Evolutionary conservation across 2,888 invertebrate species (phyloP).

Genomic region (Panopea generosa): DNA sequence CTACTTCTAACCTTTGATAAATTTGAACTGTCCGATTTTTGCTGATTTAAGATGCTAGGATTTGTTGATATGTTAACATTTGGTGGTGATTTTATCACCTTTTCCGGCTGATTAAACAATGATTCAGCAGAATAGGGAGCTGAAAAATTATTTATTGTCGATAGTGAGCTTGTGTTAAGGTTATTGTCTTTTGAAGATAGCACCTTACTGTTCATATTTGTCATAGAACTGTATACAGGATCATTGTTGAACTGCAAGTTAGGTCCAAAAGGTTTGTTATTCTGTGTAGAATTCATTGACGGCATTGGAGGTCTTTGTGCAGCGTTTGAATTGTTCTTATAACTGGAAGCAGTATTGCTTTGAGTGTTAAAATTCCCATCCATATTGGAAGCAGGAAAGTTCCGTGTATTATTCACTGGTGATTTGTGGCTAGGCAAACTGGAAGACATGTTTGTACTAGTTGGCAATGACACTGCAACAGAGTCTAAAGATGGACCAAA

Average conservation of each 20-base stretch:
- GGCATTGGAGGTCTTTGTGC: conserved; percentile 21
- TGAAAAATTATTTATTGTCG: conserved; percentile 49
- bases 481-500: no score
- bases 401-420: not conserved
- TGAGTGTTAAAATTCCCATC: not conserved
- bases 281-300: conserved; percentile 37
- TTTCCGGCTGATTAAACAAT: conserved; percentile 58
- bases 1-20: conserved; percentile 42
- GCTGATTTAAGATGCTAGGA: conserved; percentile 43
- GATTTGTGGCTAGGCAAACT: not conserved
- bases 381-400: conserved; percentile 4
- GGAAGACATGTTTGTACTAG: no score
- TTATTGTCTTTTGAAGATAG: conserved; percentile 37
- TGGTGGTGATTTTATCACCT: conserved; percentile 61
- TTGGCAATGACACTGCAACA: no score
- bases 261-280: conserved; percentile 31
- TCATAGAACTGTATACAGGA: conserved; percentile 36
- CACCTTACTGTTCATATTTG: conserved; percentile 29
- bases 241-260: conserved; percentile 25
- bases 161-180: conserved; percentile 16
- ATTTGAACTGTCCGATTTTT: conserved; percentile 41
- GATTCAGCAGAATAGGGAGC: conserved; percentile 69
- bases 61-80: conserved; percentile 59
- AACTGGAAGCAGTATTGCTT: not conserved
- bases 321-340: conserved; percentile 23